Evolutionary conservation across 2,888 invertebrate species (phyloP).

Genomic region (Platycheirus albimanus): DNA sequence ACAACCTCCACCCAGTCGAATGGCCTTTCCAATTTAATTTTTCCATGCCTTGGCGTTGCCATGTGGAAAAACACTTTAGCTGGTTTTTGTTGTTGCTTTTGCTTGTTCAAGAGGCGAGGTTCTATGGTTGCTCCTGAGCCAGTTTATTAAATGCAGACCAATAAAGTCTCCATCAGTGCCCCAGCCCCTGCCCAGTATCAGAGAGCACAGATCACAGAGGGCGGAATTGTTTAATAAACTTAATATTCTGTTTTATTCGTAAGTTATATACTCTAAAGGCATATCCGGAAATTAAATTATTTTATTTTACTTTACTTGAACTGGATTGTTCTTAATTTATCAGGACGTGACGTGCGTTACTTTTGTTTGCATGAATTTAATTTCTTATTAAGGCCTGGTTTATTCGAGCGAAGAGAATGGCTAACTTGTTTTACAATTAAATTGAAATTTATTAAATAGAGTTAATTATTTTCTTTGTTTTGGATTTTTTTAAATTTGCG

Average conservation of each 20-base stretch:
- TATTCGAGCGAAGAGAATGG: background rate
- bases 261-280: no score
- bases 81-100: background rate
- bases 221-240: background rate
- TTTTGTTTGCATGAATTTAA: background rate
- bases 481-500: background rate
- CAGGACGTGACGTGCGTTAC: background rate
- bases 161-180: no score
- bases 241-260: no score
- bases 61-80: conserved; percentile 1
- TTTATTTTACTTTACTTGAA: background rate
- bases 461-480: conserved; percentile 8
- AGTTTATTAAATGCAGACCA: background rate
- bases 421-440: background rate
- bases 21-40: conserved; percentile 1
- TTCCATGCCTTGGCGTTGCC: background rate
- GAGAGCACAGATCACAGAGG: background rate
- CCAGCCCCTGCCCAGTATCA: no score
- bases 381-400: background rate
- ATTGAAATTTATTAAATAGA: conserved; percentile 2
- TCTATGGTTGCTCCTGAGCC: background rate
- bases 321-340: background rate
- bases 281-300: background rate
- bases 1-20: conserved; percentile 6
- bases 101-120: background rate